Evolutionary conservation across 2,113 vertebrate species (phyloP), one percentile per base, ranked within the genome.

Genomic region (Pseudorhombus dupliciocellatus): DNA sequence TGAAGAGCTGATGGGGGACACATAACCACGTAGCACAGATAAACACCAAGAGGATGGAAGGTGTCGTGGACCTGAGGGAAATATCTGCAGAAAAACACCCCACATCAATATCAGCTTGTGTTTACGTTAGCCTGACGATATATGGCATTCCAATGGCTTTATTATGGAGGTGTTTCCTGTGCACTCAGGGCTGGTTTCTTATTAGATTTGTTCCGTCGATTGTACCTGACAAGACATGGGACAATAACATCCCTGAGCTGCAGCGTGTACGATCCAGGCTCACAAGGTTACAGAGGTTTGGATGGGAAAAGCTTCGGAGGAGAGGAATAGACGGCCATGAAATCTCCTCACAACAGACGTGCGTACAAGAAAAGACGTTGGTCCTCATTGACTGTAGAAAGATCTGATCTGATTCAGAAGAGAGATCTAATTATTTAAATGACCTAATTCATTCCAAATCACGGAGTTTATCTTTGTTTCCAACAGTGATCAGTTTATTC

Each of bases 1-100:
- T 87, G 84, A 80, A 84, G 73, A 28, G 70, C 56, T 77, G 80
- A 84, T 87, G 86, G 73, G 84, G 84, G 75, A 87, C 83, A 88
- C 80, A 87, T 70, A 79, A 84, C 67, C 70, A 83, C 30, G 56
- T 6, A 40, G 70, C 77, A 89, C 80, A 85, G 74, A 90, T 64
- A 89, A 24, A 84, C 70, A 85, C 78, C 25, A 37, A 68, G 58
- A 30, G 67, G 56, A 28, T 55, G 42, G 21, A 21, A 69, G 57
- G 37, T 31, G 30, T 70, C 20, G 1, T 52, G 50, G 58, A 60
- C 66, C 72, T 31, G 54, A 46, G 80, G 75, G 80, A 85, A 85
- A 81, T 84, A 83, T 80, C 63, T 34, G 1, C 30, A 65, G 63
- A 24, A 58, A 55, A 44, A 58, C 54, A 57, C 44, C 60, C 65